Base-by-base conservation (phyloP, 2,888 invertebrate genomes). In the Campaea margaritaria region DNA sequence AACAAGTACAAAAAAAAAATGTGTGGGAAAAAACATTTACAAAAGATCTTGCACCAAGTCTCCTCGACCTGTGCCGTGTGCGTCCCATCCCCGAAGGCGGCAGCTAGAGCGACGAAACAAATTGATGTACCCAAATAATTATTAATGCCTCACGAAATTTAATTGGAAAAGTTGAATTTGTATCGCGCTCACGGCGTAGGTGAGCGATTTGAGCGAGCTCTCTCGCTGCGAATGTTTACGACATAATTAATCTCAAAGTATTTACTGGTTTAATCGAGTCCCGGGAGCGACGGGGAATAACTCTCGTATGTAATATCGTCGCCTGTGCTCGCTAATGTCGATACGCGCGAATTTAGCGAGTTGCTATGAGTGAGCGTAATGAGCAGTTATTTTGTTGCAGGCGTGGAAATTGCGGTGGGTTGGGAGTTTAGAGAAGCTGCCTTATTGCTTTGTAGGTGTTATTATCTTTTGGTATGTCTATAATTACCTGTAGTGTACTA, bases 131-230 rank as follows among this genome's bases (percentile, higher is more conserved):
- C 93, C 90, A 91, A 92, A 93, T 92, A 93, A 93, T 93, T 93
- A 93, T 93, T 93, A 92, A 93, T 93, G 93, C 93, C 91, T 93
- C 92, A 93, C 91, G 92, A 93, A 93, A 93, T 93, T 93, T 93
- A 93, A 93, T 93, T 93, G 93, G 93, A 93, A 93, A 93, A 93
- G 93, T 93, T 93, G 92, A 92, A 93, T 92, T 91, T 90, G 91
- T 92, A 90, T 89, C 91, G 87, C 86, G 89, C 86, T 89, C 87
- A 89, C 91, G 90, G 89, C 87, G 90, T 91, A 91, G 91, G 92
- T 91, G 91, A 89, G 90, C 89, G 90, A 87, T 89, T 86, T 84
- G 85, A 87, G 88, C 80, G 80, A 83, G 82, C 82, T 78, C 77
- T 71, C 79, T 80, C 77, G 81, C 79, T 82, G 83, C 87, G 87